phyloP scores from a whole-genome alignment of 2,797 vertebrate species.

The Telmatherina bonti region DNA sequence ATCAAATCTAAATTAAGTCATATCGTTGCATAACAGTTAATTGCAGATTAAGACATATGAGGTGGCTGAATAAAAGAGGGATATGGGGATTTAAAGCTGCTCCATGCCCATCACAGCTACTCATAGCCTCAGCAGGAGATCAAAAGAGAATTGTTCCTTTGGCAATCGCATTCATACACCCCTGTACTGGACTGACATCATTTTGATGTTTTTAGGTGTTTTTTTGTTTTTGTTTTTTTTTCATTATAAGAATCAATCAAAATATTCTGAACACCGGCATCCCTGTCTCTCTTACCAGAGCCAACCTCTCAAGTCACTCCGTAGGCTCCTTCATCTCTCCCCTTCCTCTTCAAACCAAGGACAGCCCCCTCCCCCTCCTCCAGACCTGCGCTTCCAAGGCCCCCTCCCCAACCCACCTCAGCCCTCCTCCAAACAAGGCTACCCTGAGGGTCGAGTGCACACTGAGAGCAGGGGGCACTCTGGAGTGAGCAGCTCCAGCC shows the following conservation, averaged over 20 bases:
- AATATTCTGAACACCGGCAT: not conserved
- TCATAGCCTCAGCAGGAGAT: not conserved
- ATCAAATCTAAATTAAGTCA: not conserved
- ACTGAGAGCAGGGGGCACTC: conserved; percentile 72
- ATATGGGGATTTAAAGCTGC: not conserved
- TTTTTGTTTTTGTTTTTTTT: too few relatives aligned
- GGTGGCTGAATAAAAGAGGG: not conserved
- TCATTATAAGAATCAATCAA: not conserved
- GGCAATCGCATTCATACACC: not conserved
- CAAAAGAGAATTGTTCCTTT: not conserved
- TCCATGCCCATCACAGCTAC: not conserved
- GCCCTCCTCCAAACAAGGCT: conserved; percentile 90
- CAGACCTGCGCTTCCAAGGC: conserved; percentile 95
- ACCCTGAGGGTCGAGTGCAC: conserved; percentile 85
- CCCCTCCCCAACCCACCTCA: conserved; percentile 88
- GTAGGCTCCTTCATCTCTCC: conserved; percentile 94
- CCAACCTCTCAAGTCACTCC: conserved; percentile 96
- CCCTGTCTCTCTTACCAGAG: conserved; percentile 80
- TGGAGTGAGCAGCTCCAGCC: conserved; percentile 72
- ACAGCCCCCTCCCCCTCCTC: conserved; percentile 83
- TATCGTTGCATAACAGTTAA: not conserved
- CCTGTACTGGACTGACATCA: not conserved
- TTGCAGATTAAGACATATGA: not conserved
- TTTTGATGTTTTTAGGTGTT: not conserved
- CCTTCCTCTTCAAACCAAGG: conserved; percentile 82